Evolutionary conservation across 2,888 invertebrate species (phyloP).

Genomic region (Cantharis nigra): DNA sequence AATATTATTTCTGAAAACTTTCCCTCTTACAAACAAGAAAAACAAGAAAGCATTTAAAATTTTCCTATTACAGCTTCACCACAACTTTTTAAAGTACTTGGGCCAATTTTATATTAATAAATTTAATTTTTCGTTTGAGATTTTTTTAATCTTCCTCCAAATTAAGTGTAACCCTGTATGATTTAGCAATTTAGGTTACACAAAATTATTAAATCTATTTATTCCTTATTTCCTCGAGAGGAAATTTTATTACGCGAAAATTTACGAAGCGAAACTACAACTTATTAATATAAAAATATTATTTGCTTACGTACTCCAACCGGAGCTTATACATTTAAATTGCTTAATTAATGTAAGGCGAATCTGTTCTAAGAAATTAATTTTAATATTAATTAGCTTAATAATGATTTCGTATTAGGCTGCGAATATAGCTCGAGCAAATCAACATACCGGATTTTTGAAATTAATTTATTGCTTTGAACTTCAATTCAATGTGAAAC

Average conservation of each 20-base stretch:
- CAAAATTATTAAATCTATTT: background rate
- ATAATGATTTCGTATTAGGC: background rate
- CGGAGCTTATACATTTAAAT: background rate
- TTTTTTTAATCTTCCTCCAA: background rate
- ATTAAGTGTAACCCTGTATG: background rate
- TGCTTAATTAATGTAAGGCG: background rate
- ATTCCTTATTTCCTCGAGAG: background rate
- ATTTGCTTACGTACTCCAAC: background rate
- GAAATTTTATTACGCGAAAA: background rate
- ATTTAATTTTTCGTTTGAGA: background rate
- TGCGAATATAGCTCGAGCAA: background rate
- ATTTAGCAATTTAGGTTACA: background rate
- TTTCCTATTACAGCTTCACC: background rate
- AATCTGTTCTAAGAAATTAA: background rate
- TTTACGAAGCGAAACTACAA: background rate
- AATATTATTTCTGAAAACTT: background rate
- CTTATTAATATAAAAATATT: background rate
- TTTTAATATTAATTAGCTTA: background rate
- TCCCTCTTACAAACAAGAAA: background rate
- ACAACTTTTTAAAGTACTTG: background rate
- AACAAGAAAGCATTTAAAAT: background rate
- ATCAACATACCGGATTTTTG: too few species aligned
- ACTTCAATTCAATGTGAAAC: background rate
- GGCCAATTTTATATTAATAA: background rate
- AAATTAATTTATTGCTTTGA: background rate